Evolutionary conservation across 2,797 vertebrate genomes (phyloP).

Genomic region (Ctenochaetus hawaiiensis): DNA sequence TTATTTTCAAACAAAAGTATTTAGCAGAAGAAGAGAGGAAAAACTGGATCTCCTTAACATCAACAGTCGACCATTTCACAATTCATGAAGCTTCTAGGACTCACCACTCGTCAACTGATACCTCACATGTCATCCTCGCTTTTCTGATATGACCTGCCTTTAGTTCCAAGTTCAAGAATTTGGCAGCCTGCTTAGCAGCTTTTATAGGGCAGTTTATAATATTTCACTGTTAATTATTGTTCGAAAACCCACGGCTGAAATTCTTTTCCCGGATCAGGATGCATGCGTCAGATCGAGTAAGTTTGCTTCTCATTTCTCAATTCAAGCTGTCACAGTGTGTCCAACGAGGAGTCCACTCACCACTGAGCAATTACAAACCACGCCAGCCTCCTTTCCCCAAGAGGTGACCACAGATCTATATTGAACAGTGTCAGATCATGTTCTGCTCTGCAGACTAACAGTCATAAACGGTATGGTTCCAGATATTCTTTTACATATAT

Average conservation of each 20-base stretch:
- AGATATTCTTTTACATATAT: slow-evolving; percentile 3
- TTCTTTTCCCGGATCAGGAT: slow-evolving; percentile 70
- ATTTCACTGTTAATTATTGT: slow-evolving; percentile 81
- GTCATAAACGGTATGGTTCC: slow-evolving; percentile 18
- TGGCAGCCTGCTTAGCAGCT: slow-evolving; percentile 53
- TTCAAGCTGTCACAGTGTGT: slow-evolving; percentile 54
- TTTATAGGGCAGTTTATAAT: slow-evolving; percentile 80
- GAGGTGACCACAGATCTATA: slow-evolving; percentile 43
- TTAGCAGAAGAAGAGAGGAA: slow-evolving; percentile 28
- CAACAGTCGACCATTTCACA: slow-evolving; percentile 23
- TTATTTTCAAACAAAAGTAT: slow-evolving; percentile 36
- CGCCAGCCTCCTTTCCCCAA: slow-evolving; percentile 11
- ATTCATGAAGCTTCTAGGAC: slow-evolving; percentile 30
- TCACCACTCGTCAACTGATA: slow-evolving; percentile 45
- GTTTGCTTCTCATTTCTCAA: slow-evolving; percentile 75
- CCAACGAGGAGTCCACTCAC: slow-evolving; percentile 40
- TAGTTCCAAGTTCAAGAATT: slow-evolving; percentile 61
- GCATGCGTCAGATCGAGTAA: slow-evolving; percentile 63
- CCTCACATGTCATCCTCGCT: slow-evolving; percentile 40
- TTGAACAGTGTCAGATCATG: slow-evolving; percentile 41
- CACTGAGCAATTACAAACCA: slow-evolving; percentile 47
- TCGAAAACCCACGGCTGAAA: slow-evolving; percentile 63
- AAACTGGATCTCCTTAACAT: slow-evolving; percentile 18
- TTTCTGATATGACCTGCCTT: slow-evolving; percentile 38
- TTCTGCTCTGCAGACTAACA: slow-evolving; percentile 41